These are phyloP conservation scores for Procapra przewalskii DNA, from an alignment of 2,113 vertebrate species.

Conservation along the genomic window DNA sequence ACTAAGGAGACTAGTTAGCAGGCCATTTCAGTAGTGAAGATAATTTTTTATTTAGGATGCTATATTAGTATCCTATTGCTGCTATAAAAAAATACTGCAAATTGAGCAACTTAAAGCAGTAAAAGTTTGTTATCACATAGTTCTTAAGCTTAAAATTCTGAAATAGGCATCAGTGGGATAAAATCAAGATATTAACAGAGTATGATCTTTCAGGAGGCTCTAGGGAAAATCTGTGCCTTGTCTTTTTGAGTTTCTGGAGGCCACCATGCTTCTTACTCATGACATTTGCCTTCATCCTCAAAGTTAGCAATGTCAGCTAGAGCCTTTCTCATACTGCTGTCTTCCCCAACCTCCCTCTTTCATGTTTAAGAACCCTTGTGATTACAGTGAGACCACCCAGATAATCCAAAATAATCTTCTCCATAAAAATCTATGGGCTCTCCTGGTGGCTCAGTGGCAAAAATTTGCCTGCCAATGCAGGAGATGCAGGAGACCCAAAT, in stretches of 20 bases:
- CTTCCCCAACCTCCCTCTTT: not conserved
- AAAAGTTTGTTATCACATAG: not conserved
- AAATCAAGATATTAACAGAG: not conserved
- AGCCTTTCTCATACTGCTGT: not conserved
- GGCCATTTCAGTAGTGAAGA: not conserved
- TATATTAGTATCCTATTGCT: not conserved
- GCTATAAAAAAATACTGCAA: not conserved
- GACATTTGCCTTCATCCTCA: not conserved
- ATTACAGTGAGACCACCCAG: not conserved
- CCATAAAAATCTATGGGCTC: not conserved
- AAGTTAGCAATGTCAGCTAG: rapidly evolving
- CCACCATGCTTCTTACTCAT: not conserved
- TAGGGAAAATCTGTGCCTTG: not conserved
- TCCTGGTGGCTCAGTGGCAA: not conserved
- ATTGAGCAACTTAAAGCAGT: not conserved
- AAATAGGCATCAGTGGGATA: not conserved
- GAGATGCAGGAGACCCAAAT: not conserved
- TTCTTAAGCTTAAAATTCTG: not conserved
- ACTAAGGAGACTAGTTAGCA: not conserved
- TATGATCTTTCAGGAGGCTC: not conserved
- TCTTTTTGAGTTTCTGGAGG: not conserved
- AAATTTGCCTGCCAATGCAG: not conserved
- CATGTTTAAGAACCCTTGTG: not conserved
- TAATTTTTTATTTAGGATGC: not conserved
- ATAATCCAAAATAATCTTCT: not conserved